Conservation (phyloP, 2,888 invertebrate genomes). For the Scaptomyza caliginosa region DNA sequence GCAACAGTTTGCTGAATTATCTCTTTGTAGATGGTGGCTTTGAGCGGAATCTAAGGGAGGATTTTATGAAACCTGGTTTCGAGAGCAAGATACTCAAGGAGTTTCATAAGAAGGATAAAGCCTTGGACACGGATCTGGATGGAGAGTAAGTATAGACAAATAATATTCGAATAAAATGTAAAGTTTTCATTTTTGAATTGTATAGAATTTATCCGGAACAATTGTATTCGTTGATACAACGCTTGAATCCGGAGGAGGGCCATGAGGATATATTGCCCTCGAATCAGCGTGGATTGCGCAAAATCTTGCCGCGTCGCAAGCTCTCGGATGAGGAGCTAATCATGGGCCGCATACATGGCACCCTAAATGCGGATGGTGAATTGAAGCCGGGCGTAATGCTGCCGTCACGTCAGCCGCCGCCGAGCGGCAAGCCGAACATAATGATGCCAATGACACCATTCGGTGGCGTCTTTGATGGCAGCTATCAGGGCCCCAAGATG, state of each 20-base stretch:
- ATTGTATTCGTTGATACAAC: conserved; percentile 82
- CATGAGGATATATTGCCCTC: conserved; percentile 77
- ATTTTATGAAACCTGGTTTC: conserved; percentile 85
- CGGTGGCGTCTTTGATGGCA: conserved; percentile 83
- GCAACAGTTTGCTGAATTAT: no score
- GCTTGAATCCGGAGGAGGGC: conserved; percentile 75
- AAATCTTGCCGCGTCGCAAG: conserved; percentile 51
- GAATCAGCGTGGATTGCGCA: conserved; percentile 61
- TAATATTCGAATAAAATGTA: no score
- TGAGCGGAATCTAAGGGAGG: conserved; percentile 84
- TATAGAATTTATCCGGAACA: conserved; percentile 81
- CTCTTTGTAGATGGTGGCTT: conserved; percentile 72
- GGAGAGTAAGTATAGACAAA: conserved; percentile 84
- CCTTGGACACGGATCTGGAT: conserved; percentile 85
- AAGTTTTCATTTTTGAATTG: neutral
- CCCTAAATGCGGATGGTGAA: conserved; percentile 77
- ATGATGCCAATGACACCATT: conserved; percentile 79
- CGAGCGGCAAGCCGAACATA: conserved; percentile 74
- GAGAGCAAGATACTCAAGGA: conserved; percentile 81
- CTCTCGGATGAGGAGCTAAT: conserved; percentile 83
- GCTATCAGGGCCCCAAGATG: conserved; percentile 83
- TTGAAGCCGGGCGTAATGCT: conserved; percentile 34
- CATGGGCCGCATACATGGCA: conserved; percentile 83
- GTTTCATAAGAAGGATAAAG: conserved; percentile 77
- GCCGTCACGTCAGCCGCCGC: conserved; percentile 61